Percentiles rank a stretch among this genome's conserved stretches.
Evolutionary conservation across 2,113 vertebrate species (phyloP).

Genomic region (Phaethornis superciliosus): DNA sequence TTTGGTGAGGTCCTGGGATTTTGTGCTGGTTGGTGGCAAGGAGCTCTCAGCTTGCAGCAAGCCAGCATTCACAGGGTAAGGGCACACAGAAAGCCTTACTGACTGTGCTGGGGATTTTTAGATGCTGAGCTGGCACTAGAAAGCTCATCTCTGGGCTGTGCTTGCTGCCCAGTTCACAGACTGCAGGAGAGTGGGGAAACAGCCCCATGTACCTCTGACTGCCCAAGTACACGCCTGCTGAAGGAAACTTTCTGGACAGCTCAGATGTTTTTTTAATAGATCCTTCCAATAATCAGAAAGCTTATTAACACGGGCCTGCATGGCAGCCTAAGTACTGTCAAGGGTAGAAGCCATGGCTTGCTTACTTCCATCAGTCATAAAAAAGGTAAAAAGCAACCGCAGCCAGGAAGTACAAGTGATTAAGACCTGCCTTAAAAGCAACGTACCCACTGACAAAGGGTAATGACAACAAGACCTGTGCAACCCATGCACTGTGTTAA

Average conservation of each 20-base stretch:
- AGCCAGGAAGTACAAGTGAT: not conserved
- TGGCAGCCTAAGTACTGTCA: not conserved
- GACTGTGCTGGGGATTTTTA: not conserved
- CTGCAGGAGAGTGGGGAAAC: too few species aligned
- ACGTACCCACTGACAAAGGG: not conserved
- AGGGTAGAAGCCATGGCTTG: not conserved
- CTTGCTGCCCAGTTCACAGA: not conserved
- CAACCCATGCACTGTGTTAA: not conserved
- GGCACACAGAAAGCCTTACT: not conserved
- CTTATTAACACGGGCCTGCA: not conserved
- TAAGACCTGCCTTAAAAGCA: not conserved
- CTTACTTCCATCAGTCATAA: not conserved
- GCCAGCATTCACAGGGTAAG: not conserved
- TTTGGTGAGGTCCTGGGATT: not conserved
- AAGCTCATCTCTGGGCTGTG: not conserved
- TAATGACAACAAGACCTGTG: not conserved
- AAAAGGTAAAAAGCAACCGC: not conserved
- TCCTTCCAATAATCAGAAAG: not conserved
- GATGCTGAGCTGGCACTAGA: not conserved
- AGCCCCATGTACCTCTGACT: fast-evolving
- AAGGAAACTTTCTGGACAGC: not conserved
- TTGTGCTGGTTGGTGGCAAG: not conserved
- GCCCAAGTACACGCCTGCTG: not conserved
- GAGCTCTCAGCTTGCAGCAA: not conserved
- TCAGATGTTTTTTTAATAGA: not conserved